phyloP scores from a whole-genome alignment of 1,140 invertebrate species.

The Heliconius hewitsoni region DNA sequence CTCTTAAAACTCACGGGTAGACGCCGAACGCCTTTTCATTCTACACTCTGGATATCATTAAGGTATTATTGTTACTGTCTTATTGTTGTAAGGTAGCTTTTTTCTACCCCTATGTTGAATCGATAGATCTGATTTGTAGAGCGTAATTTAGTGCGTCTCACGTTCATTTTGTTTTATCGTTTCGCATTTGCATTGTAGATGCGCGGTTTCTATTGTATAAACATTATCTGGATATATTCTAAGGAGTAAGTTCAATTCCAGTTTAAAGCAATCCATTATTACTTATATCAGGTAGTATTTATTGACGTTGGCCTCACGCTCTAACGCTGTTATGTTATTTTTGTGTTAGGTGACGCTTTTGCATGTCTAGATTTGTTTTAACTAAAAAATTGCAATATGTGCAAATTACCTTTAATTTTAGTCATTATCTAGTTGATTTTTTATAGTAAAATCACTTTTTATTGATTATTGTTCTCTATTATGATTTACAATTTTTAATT shows the following conservation, averaged over 20 bases:
- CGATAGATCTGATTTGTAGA: constrained; percentile 64
- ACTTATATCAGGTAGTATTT: constrained; percentile 52
- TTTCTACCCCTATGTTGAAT: constrained; percentile 70
- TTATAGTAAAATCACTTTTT: neutral
- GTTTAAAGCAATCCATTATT: constrained; percentile 67
- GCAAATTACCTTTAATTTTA: neutral
- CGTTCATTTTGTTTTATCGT: constrained; percentile 57
- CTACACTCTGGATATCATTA: constrained; percentile 79
- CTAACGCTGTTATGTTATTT: constrained; percentile 45
- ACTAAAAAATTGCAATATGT: neutral
- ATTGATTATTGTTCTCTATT: neutral
- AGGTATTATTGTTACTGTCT: constrained; percentile 80
- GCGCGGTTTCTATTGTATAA: constrained; percentile 55
- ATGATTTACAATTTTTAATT: neutral
- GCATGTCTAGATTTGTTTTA: neutral
- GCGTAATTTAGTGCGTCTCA: constrained; percentile 56
- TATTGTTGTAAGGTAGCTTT: constrained; percentile 78
- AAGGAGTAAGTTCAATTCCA: constrained; percentile 52
- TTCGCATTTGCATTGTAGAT: constrained; percentile 74
- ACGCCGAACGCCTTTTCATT: constrained; percentile 75
- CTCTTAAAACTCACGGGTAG: constrained; percentile 70
- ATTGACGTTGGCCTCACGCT: constrained; percentile 35
- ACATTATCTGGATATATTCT: constrained; percentile 38
- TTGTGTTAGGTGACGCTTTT: neutral
- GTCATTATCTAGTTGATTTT: neutral